phyloP scores from a whole-genome alignment of 2,797 vertebrate species.

The Scarus forsteni region DNA sequence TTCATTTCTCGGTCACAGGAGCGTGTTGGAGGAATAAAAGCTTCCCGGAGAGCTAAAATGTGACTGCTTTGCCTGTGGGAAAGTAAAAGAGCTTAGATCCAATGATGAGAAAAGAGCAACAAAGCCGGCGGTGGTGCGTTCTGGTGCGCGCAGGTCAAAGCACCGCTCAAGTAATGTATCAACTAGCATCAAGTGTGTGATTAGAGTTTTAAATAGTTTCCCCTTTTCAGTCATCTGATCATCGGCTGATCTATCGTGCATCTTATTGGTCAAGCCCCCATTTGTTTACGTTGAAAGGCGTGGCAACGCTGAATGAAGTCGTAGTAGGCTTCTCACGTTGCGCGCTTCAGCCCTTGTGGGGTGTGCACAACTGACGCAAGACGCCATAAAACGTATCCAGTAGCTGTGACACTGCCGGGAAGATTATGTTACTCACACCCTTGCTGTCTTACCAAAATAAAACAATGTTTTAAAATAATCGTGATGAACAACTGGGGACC shows the following conservation, averaged over 20 bases:
- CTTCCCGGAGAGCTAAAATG: constrained; percentile 14
- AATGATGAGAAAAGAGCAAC: constrained; percentile 37
- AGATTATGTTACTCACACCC: constrained; percentile 16
- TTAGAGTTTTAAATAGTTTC: constrained; percentile 88
- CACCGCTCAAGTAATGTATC: constrained; percentile 50
- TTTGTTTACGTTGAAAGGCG: constrained; percentile 82
- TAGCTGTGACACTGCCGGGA: constrained; percentile 1
- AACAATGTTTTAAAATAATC: neutral
- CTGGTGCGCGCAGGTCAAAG: constrained; percentile 22
- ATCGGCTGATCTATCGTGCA: constrained; percentile 83
- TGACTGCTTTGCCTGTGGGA: neutral
- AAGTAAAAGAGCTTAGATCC: constrained; percentile 36
- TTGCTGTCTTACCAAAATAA: neutral
- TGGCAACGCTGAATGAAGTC: constrained; percentile 80
- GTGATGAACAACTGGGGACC: no score
- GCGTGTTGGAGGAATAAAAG: constrained; percentile 30
- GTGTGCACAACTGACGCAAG: constrained; percentile 48
- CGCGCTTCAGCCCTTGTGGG: constrained; percentile 33
- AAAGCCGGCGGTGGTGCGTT: constrained; percentile 38
- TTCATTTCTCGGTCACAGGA: constrained; percentile 69
- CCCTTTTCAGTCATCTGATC: constrained; percentile 86
- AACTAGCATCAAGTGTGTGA: constrained; percentile 64
- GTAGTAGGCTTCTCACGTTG: constrained; percentile 72
- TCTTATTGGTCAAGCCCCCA: constrained; percentile 87
- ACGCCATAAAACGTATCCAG: neutral